These are phyloP conservation scores for Atherinomorus stipes DNA, from an alignment of 2,113 vertebrate genomes.

Conservation along the genomic window DNA sequence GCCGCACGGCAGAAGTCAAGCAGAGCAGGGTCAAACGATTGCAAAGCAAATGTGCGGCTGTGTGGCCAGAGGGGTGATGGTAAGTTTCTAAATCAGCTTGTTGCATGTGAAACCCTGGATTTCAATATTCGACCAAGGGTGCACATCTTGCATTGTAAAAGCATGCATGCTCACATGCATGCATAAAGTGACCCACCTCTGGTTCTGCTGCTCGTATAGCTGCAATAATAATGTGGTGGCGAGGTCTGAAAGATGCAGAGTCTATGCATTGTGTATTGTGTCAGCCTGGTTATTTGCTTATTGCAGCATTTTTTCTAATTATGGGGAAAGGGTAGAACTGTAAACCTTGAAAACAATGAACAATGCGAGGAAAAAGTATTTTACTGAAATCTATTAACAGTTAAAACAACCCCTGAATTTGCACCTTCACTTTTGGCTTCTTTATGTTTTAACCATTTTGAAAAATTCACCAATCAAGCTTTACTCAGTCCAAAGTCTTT, in stretches of 20 bases:
- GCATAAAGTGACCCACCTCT: conserved; percentile 10
- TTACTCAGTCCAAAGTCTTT: conserved; percentile 58
- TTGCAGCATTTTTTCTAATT: conserved; percentile 2
- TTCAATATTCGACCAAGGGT: conserved; percentile 19
- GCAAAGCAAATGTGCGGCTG: conserved; percentile 1
- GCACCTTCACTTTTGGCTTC: conserved; percentile 30
- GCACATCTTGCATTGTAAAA: conserved; percentile 29
- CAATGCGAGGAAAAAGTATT: background rate
- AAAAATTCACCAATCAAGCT: conserved; percentile 42
- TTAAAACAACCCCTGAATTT: background rate
- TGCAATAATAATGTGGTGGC: conserved; percentile 36
- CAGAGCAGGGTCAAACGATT: conserved; percentile 48
- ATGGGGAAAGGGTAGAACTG: background rate
- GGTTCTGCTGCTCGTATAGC: conserved; percentile 13
- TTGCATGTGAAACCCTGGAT: conserved; percentile 38
- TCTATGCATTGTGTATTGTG: background rate
- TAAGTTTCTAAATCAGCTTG: conserved; percentile 28
- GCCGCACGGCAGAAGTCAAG: conserved; percentile 24
- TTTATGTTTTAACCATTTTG: conserved; percentile 26
- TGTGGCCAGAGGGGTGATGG: background rate
- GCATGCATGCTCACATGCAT: background rate
- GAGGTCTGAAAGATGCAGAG: background rate
- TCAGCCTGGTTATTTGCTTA: conserved; percentile 12
- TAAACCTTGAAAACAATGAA: conserved; percentile 9
- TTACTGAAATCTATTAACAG: background rate